Evolutionary conservation across 2,797 vertebrate genomes (phyloP).

Genomic region (Lindbergichthys nudifrons): DNA sequence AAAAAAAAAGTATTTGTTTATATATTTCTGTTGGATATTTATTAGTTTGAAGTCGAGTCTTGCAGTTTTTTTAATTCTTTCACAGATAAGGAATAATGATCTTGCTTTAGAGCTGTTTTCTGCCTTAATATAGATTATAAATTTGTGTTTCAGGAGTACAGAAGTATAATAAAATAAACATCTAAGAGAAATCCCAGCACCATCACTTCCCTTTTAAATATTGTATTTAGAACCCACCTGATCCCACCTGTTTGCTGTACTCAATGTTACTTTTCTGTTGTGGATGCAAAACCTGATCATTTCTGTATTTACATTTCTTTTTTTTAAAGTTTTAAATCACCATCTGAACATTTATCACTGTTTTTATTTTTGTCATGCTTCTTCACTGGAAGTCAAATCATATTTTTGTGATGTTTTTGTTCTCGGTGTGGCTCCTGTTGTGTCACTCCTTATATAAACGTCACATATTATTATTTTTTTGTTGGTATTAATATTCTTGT

Average conservation of each 20-base stretch:
- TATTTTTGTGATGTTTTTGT: background rate
- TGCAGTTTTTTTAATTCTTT: too few species aligned
- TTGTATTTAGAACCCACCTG: background rate
- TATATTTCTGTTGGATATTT: background rate
- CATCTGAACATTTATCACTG: background rate
- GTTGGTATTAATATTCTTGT: slow-evolving; percentile 80
- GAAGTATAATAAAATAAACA: background rate
- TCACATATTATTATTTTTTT: slow-evolving; percentile 32
- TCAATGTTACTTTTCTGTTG: background rate
- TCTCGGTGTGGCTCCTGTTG: slow-evolving; percentile 51
- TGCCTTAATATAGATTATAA: background rate
- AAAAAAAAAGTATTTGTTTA: background rate
- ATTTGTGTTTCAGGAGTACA: background rate
- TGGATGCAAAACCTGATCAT: background rate
- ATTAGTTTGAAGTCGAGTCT: too few species aligned
- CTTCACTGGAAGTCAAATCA: slow-evolving; percentile 34
- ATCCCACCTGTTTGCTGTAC: background rate
- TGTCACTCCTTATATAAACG: slow-evolving; percentile 24
- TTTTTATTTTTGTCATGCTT: slow-evolving; percentile 28
- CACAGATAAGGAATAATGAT: too few species aligned
- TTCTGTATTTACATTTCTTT: slow-evolving; percentile 1
- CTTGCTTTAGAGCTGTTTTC: background rate
- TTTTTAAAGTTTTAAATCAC: slow-evolving; percentile 15
- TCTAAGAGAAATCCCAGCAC: background rate
- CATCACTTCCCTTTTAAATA: background rate